Conservation (phyloP, 2,888 invertebrate genomes). For the Stegana nigrithorax region DNA sequence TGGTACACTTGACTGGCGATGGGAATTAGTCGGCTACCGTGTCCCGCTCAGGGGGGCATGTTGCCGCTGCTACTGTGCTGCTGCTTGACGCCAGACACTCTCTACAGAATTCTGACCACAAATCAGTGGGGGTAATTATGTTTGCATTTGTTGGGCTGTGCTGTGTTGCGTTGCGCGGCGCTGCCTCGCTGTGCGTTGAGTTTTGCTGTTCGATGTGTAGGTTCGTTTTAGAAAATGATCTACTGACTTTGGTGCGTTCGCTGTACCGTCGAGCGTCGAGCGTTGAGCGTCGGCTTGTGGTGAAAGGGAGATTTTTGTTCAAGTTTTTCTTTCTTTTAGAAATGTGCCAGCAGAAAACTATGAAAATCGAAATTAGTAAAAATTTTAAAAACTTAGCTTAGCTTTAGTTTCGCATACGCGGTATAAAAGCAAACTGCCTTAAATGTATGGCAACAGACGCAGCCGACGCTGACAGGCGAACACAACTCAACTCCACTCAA, state of each 20-base stretch:
- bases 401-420: background rate
- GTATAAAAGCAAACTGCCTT: conserved; percentile 50
- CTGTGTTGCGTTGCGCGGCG: no score
- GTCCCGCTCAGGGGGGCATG: no score
- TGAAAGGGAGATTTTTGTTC: conserved; percentile 43
- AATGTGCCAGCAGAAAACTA: background rate
- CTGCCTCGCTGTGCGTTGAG: no score
- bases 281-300: no score
- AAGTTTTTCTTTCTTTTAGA: background rate
- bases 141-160: conserved; percentile 20
- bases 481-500: conserved; percentile 32
- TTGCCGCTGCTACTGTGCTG: no score
- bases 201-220: background rate
- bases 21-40: no score
- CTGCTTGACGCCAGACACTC: background rate
- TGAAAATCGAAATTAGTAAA: conserved; percentile 35
- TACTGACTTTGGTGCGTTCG: conserved; percentile 39
- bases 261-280: no score
- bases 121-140: conserved; percentile 56
- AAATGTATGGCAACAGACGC: conserved; percentile 43
- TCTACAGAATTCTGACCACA: conserved; percentile 56
- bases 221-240: conserved; percentile 41
- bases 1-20: conserved; percentile 49
- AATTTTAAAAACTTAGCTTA: background rate
- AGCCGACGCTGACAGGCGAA: conserved; percentile 1